Evolutionary conservation across 2,888 invertebrate species (phyloP).

Genomic region (Catocala fraxini): DNA sequence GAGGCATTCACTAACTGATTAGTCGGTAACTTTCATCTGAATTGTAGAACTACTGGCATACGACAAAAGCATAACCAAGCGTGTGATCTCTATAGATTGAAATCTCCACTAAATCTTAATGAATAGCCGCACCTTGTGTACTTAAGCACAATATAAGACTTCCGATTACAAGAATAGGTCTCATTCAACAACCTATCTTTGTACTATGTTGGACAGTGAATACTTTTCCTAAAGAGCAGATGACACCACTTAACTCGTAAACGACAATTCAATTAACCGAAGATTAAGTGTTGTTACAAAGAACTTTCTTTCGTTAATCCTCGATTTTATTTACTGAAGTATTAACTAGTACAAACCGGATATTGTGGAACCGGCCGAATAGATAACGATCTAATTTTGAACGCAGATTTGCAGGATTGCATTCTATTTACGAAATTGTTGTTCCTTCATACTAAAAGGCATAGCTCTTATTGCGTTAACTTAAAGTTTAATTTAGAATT

Average conservation of each 20-base stretch:
- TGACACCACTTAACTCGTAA: slow-evolving; percentile 53
- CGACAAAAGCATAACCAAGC: slow-evolving; percentile 36
- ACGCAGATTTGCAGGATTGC: slow-evolving; percentile 73
- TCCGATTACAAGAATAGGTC: slow-evolving; percentile 36
- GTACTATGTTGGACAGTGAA: slow-evolving; percentile 39
- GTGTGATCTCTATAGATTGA: slow-evolving; percentile 41
- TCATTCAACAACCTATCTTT: slow-evolving; percentile 34
- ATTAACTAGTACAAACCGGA: slow-evolving; percentile 57
- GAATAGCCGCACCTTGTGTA: slow-evolving; percentile 31
- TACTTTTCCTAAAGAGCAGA: slow-evolving; percentile 47
- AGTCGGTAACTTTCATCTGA: slow-evolving; percentile 30
- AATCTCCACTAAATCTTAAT: slow-evolving; percentile 37
- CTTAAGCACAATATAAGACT: slow-evolving; percentile 28
- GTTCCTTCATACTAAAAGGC: slow-evolving; percentile 26
- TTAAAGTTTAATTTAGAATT: slow-evolving; percentile 21
- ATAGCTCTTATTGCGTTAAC: fast-evolving
- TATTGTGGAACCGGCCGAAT: slow-evolving; percentile 65
- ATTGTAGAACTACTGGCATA: slow-evolving; percentile 28
- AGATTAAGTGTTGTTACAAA: slow-evolving; percentile 49
- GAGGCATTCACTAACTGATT: slow-evolving; percentile 38
- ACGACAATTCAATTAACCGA: slow-evolving; percentile 51
- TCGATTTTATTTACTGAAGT: slow-evolving; percentile 45
- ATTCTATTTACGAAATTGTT: slow-evolving; percentile 58
- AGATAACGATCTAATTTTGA: slow-evolving; percentile 82
- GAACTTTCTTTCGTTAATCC: slow-evolving; percentile 49